Evolutionary conservation across 2,797 vertebrate genomes (phyloP), one percentile per base, ranked within the genome.

Genomic region (Pyrocephalus nanus): DNA sequence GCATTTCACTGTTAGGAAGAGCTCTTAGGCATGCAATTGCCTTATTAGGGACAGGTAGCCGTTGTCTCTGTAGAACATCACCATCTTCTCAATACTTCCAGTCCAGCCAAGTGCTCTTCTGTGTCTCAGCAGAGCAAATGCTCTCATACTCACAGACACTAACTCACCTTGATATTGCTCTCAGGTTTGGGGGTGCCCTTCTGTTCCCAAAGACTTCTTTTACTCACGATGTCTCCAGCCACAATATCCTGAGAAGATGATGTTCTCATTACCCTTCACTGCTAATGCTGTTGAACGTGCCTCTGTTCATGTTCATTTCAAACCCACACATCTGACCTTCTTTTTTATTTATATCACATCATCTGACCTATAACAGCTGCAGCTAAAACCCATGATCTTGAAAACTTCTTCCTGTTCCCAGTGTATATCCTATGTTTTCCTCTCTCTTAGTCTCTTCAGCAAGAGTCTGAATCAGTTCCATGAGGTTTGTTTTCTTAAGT

Each of bases 201-300:
- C 86, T 98, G 97, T 88, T 99, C 99, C 99, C 99, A 99, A 96
- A 99, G 98, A 96, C 98, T 99, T 95, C 98, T 99, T 95, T 98
- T 99, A 95, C 98, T 99, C 98, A 99, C 97, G 3, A 99, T 98
- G 43, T 99, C 99, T 96, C 99, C 99, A 13, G 98, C 97, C 92
- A 98, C 99, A 0, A 99, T 98, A 54, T 99, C 99, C 99, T 99
- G 97, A 62, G 57, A 58, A 67, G 34, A 91, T 29, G 5, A 58
- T 26, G 11, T n/a, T 82, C 53, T 74, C 55, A 29, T 76, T 91
- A 90, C 17, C 27, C 54, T 79, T 86, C 55, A 14, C 32, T 43
- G 43, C 34, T 66, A 84, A 58, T 1, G 2, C 25, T 51, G 42
- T 47, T 93, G 70, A 92, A 82, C 11, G 0, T 29, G 71, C 11